Base-by-base conservation (phyloP, 2,797 vertebrate genomes). In the Dipus sagitta region DNA sequence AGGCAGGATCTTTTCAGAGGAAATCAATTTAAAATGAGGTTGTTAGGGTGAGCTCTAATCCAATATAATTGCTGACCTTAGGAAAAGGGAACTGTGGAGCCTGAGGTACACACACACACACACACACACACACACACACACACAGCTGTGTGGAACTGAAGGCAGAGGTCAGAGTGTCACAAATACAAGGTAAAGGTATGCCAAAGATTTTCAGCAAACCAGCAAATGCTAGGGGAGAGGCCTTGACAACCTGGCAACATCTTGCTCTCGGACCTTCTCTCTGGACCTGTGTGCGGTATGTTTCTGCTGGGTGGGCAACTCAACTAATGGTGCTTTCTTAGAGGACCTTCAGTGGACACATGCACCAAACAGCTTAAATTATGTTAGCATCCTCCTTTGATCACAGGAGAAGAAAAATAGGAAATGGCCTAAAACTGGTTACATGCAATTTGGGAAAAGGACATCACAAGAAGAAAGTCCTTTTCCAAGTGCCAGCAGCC, bases 381-480 rank as follows among this genome's bases (percentile, higher is more conserved):
- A n/a, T 93, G 42, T 17, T 15, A 80, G 23, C 24, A 14, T 64
- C 23, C 93, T 82, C 80, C 58, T 86, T 72, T 82, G 72, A 88
- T 75, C 34, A 42, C 0, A 0, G 26, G 4, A 26, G 24, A 79
- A 47, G 30, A 88, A 32, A 74, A 47, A 60, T 0, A 65, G 62
- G 32, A 6, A 70, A 58, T 17, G 21, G 24, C 21, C 82, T 38
- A 6, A 58, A 47, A 58, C 24, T 5, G 15, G 30, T 18, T 58
- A 52, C 0, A 0, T 68, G 64, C 76, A 26, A 28, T 23, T 17
- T 47, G 71, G 75, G 52, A 58, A 86, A 90, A 75, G 54, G 80
- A 70, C 11, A 23, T 28, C 26, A 12, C 8, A 52, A 54, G 30
- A 70, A 90, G 74, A 93, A 67, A 79, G 14, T 32, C 67, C 15